Base-by-base conservation (phyloP, 2,113 vertebrate species). In the Prochilodus magdalenae region DNA sequence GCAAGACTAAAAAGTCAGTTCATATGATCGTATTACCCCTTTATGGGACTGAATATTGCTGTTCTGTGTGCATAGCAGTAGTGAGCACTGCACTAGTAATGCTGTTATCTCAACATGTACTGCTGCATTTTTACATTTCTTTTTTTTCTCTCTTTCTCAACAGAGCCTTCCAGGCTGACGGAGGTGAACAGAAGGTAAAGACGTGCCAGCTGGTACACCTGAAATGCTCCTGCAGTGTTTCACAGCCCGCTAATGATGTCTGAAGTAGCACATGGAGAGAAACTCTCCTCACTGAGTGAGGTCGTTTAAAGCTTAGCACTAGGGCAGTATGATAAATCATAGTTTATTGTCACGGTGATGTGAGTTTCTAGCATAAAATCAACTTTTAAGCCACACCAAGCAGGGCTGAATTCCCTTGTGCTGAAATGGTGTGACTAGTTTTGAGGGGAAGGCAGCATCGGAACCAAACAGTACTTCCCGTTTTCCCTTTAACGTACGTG, bases 141-240 rank as follows among this genome's bases (percentile, higher is more conserved):
- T 73, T 55, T 40, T 10, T 40, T 18, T 33, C 55, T 75, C 30
- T 57, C 12, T 63, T 10, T 30, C 66, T 67, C 70, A 77, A 1
- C 87, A 94, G 93, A 92, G 88, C 90, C 78, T 89, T 89, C 87
- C 88, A 91, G 85, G 26, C 77, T 24, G 81, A 81, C 0, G 90
- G 40, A 0, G 89, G 83, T 76, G 92, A 94, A 40, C 90, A 91
- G 82, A 94, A 94, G 93, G 94, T 95, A 93, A 91, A 90, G 47
- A 29, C 24, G 4, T 22, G 57, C 20, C 59, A 40, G n/a, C 12
- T 44, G 79, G 66, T 57, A 62, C 5, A 72, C 69, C 69, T 79
- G 0, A 84, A 91, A 90, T 87, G 87, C 90, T 84, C 74, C 65
- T 75, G 57, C 76, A 62, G 77, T 44, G 40, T 30, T 65, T 1